Percentiles rank a stretch among this genome's conserved stretches.
These are phyloP conservation scores for Caprella mutica DNA, from an alignment of 2,888 invertebrate species.

Conservation along the genomic window DNA sequence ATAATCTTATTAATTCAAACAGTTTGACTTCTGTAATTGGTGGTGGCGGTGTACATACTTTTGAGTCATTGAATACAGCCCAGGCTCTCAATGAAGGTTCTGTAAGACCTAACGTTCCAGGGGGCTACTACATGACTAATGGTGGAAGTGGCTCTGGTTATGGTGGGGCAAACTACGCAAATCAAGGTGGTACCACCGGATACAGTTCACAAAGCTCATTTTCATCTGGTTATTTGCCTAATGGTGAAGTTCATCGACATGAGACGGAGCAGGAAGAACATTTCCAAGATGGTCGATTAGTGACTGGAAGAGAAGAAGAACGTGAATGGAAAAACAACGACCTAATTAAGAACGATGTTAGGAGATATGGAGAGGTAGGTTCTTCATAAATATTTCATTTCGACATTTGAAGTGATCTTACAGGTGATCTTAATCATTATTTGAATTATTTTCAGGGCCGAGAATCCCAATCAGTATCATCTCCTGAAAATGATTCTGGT, in stretches of 20 bases:
- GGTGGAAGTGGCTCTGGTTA: not conserved
- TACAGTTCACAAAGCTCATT: not conserved
- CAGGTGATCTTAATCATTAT: too few relatives aligned
- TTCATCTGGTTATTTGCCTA: not conserved
- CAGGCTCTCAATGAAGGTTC: not conserved
- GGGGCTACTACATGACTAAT: too few relatives aligned
- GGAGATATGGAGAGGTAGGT: constrained; percentile 2
- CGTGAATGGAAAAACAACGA: constrained; percentile 10
- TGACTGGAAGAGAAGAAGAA: constrained; percentile 17
- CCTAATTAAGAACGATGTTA: not conserved
- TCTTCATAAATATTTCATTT: too few relatives aligned
- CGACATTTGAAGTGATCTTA: too few relatives aligned
- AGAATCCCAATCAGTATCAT: too few relatives aligned
- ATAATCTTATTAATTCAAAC: not conserved
- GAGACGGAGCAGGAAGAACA: constrained; percentile 27
- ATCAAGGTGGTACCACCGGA: not conserved
- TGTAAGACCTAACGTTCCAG: not conserved
- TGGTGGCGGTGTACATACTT: not conserved
- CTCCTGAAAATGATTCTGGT: too few relatives aligned
- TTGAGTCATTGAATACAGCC: not conserved
- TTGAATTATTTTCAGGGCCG: too few relatives aligned
- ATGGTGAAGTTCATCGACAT: not conserved
- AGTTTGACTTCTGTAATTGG: constrained; percentile 1
- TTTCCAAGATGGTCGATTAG: constrained; percentile 26
- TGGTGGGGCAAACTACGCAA: not conserved